These are phyloP conservation scores for Ochotona princeps DNA, from an alignment of 2,113 vertebrate genomes.

Conservation along the genomic window DNA sequence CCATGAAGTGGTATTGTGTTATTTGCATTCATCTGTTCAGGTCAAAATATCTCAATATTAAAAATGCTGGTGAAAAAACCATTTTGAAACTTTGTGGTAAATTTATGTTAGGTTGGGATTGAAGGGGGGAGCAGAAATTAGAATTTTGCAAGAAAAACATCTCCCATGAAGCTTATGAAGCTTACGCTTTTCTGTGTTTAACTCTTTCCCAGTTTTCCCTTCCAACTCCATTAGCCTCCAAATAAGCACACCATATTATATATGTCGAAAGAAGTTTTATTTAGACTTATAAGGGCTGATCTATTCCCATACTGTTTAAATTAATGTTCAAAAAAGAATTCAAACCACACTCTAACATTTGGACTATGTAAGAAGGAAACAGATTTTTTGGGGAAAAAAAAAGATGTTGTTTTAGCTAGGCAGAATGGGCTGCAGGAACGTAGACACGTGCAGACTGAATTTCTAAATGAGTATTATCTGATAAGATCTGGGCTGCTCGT, in stretches of 20 bases:
- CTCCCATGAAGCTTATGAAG: conserved; percentile 71
- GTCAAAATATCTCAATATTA: conserved; percentile 70
- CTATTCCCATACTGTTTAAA: conserved; percentile 83
- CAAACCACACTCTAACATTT: conserved; percentile 82
- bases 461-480: conserved; percentile 77
- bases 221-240: conserved; percentile 84
- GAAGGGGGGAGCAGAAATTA: conserved; percentile 55
- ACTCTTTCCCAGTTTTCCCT: conserved; percentile 81
- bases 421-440: conserved; percentile 77
- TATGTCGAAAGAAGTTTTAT: conserved; percentile 82
- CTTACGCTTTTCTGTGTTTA: conserved; percentile 81
- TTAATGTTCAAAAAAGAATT: conserved; percentile 80
- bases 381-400: conserved; percentile 75
- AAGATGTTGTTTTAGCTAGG: conserved; percentile 75
- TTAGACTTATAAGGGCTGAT: conserved; percentile 82
- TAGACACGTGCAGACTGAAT: conserved; percentile 77
- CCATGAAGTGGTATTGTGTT: conserved; percentile 85
- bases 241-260: conserved; percentile 83
- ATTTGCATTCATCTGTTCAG: conserved; percentile 77
- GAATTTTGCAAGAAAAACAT: conserved; percentile 56
- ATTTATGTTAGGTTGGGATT: conserved; percentile 68
- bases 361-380: conserved; percentile 82
- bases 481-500: conserved; percentile 67
- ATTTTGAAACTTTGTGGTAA: conserved; percentile 60
- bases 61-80: conserved; percentile 58